Base-by-base conservation (phyloP, 2,797 vertebrate genomes). In the Neopelma chrysocephalum region DNA sequence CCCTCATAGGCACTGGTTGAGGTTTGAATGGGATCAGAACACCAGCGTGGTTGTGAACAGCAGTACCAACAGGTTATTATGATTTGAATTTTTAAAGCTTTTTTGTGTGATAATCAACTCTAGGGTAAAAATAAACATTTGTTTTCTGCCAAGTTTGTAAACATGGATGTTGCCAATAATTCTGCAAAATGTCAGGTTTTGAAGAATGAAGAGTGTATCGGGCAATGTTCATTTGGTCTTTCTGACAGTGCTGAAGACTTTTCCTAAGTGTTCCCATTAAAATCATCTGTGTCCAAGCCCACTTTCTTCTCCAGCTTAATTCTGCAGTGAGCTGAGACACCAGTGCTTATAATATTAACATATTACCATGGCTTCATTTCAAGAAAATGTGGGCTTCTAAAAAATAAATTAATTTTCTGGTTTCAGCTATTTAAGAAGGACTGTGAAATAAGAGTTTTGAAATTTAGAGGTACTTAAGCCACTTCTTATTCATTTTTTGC, bases 131-230 rank as follows among this genome's bases (percentile, higher is more conserved):
- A 76, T 83, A 83, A 94, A n/a, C 27, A 5, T 60, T 72, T 76
- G 29, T 68, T 92, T 92, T 80, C 64, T 93, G 71, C 90, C 66
- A 92, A 60, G 64, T 82, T 87, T 89, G 54, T 89, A 82, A 95
- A 87, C 19, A 29, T 50, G 61, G 48, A 75, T 48, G 29, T 76
- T 92, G 65, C 65, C 75, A 86, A 64, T 65, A 68, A 29, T 92
- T 75, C 47, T 87, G 68, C 53, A 80, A 51, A 90, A 73, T 11
- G 13, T 23, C 32, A 56, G 54, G 32, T 66, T 96, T 94, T 77
- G 62, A 32, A 47, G 68, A 72, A 58, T 23, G 56, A 77, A 50
- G 57, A 89, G 23, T 82, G 21, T 82, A 18, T 66, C 45, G 11
- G 70, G 43, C 79, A 58, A 9, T 47, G 70, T 73, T 90, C 48